Evolutionary conservation across 2,888 invertebrate genomes (phyloP).

Genomic region (Oasisia sp.): DNA sequence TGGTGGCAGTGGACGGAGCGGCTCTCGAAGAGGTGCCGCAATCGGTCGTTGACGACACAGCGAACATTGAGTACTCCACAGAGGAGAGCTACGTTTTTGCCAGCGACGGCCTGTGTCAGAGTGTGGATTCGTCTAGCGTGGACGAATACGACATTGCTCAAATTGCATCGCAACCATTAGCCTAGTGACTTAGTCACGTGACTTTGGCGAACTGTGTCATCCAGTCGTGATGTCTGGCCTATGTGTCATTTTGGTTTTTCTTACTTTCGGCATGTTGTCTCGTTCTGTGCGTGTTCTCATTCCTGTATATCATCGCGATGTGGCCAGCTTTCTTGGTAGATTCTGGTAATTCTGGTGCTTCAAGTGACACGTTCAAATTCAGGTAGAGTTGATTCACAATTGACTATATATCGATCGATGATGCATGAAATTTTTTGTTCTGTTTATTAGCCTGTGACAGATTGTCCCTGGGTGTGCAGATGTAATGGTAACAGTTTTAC

Average conservation of each 20-base stretch:
- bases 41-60: not conserved
- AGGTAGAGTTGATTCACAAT: not conserved
- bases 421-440: not conserved
- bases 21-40: not conserved
- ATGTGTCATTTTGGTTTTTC: not conserved
- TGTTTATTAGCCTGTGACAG: not conserved
- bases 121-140: not conserved
- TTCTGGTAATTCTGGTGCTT: constrained; percentile 4
- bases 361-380: not conserved
- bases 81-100: not conserved
- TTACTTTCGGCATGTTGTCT: no score
- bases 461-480: not conserved
- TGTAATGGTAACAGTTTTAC: not conserved
- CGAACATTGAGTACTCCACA: not conserved
- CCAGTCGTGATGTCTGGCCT: not conserved
- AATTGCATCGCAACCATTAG: not conserved
- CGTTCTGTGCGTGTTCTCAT: not conserved
- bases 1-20: not conserved
- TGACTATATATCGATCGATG: not conserved
- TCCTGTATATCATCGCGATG: not conserved
- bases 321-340: not conserved
- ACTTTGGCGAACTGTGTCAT: not conserved
- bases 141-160: not conserved
- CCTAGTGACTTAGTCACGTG: not conserved
- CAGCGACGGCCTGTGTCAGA: not conserved